Base-by-base conservation (phyloP, 2,113 vertebrate genomes). In the Podilymbus podiceps region DNA sequence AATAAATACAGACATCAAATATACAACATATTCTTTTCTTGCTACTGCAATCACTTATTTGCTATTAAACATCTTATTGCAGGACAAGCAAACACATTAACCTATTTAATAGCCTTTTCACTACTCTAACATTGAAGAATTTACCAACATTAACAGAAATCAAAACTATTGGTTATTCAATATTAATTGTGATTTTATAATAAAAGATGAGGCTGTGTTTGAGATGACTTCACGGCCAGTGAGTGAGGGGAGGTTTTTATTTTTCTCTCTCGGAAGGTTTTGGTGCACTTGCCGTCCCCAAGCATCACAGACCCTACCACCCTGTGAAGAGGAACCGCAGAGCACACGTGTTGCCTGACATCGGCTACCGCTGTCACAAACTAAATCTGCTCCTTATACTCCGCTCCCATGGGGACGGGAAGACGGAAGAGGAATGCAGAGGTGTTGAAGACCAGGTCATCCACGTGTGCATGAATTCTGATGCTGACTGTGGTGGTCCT, bases 241-340 rank as follows among this genome's bases (percentile, higher is more conserved):
- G 35, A 17, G 35, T 5, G 46, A 21, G 6, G 6, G 11, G 4
- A 19, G 31, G 17, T 9, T 17, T 1, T 0, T 14, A 2, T 31
- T 22, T 19, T 25, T 56, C 74, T 52, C 25, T 23, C 50, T 4
- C 4, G 38, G n/a, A 40, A 44, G 42, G 12, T 27, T 60, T 21
- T 4, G 11, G 23, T 6, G 2, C 8, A 8, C 38, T 5, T 68
- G 52, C n/a, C 4, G 0, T 24, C 67, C 42, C 60, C 8, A 49
- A 68, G 30, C 35, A 38, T 4, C 31, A 6, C 47, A 60, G 68
- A 23, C 23, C 35, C 21, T 8, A 5, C 52, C 8, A 40, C 21
- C 46, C 47, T 22, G 7, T 1, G 53, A 8, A 16, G 18, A 47
- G 33, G 53, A 67, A 9, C 6, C 42, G 40, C 23, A 53, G 24